A percentile compares a stretch with the other conserved stretches of the same genome.
These are phyloP conservation scores for Hydrolagus affinis DNA, from an alignment of 2,113 vertebrate species.

Conservation along the genomic window DNA sequence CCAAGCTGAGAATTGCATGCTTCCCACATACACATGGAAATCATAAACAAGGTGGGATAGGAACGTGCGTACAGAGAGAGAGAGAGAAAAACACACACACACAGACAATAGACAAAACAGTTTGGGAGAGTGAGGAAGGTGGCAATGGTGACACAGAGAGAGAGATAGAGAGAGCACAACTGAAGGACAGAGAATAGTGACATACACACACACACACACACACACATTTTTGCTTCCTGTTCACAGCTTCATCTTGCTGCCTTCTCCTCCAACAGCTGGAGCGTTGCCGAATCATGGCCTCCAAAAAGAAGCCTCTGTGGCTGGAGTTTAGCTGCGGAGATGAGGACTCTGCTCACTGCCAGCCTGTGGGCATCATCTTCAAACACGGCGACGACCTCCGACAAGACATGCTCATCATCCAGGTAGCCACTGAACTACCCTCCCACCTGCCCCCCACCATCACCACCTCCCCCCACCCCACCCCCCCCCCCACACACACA, in stretches of 20 bases:
- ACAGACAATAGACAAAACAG: too few relatives aligned
- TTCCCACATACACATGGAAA: too few relatives aligned
- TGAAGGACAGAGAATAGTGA: too few relatives aligned
- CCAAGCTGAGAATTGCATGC: too few relatives aligned
- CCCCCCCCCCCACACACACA: conserved; percentile 19
- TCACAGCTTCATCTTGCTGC: background rate
- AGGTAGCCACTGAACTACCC: conserved; percentile 42
- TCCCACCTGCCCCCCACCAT: background rate
- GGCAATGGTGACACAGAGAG: too few relatives aligned
- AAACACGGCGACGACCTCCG: conserved; percentile 69
- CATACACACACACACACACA: too few relatives aligned
- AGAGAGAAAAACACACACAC: too few relatives aligned
- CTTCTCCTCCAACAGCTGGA: conserved; percentile 46
- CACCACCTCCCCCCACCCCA: background rate
- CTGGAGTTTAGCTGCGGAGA: conserved; percentile 57
- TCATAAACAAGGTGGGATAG: too few relatives aligned
- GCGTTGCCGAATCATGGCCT: conserved; percentile 63
- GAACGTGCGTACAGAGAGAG: too few relatives aligned
- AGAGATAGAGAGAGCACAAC: too few relatives aligned
- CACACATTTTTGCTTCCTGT: background rate
- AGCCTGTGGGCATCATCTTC: conserved; percentile 62
- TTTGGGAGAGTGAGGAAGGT: too few relatives aligned
- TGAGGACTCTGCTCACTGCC: conserved; percentile 39
- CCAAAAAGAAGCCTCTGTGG: conserved; percentile 68
- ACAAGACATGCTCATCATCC: conserved; percentile 67